These are phyloP conservation scores for Drosophila tristis DNA, from an alignment of 1,140 invertebrate species.

Conservation along the genomic window DNA sequence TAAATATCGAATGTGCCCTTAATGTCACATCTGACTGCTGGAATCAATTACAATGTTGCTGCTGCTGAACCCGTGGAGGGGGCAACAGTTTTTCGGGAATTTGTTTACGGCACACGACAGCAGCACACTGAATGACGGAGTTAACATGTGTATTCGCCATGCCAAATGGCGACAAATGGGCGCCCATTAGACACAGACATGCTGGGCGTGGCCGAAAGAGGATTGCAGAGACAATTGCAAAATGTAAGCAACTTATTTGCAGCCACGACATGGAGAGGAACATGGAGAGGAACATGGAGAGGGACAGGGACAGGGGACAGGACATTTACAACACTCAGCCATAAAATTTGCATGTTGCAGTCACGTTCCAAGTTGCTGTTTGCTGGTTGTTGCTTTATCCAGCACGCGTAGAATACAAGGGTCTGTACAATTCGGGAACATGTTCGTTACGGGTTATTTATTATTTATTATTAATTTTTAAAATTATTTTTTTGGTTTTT, in stretches of 20 bases:
- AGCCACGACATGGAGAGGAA: background rate
- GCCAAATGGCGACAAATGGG: conserved; percentile 50
- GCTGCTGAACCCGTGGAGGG: background rate
- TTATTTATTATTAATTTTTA: no score
- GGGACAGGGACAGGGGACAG: background rate
- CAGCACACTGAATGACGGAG: conserved; percentile 3
- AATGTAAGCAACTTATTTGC: conserved; percentile 43
- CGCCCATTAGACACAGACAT: conserved; percentile 38
- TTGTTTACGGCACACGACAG: conserved; percentile 40
- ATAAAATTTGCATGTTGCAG: conserved; percentile 51
- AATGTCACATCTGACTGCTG: conserved; percentile 5
- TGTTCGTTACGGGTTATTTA: no score
- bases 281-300: background rate
- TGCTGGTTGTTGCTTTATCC: conserved; percentile 3
- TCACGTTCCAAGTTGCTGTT: conserved; percentile 33
- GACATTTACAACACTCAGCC: conserved; percentile 17
- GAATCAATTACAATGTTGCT: conserved; percentile 43
- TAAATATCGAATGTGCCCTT: conserved; percentile 10
- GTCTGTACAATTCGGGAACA: no score
- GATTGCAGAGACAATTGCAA: conserved; percentile 48
- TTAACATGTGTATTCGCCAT: conserved; percentile 47
- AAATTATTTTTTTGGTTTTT: no score
- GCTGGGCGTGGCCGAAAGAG: conserved; percentile 11
- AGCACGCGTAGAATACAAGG: no score
- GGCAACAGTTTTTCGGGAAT: conserved; percentile 19